A percentile compares a stretch with the other conserved stretches of the same genome.
phyloP scores from a whole-genome alignment of 2,113 vertebrate genomes.

The Henicopernis longicauda region DNA sequence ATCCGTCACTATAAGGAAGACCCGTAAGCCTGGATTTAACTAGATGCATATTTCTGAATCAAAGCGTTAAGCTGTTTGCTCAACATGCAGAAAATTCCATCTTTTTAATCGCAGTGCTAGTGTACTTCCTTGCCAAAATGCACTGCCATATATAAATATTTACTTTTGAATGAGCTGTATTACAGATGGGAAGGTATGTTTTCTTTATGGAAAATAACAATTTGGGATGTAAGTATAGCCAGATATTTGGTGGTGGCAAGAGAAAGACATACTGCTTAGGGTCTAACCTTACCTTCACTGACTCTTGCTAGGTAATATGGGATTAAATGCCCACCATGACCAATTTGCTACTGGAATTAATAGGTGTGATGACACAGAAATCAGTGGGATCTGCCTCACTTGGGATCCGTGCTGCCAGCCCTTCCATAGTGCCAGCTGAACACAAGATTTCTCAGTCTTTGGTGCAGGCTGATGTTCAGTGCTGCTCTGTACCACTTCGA shows the following conservation, averaged over 20 bases:
- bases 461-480: background rate
- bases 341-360: background rate
- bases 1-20: constrained; percentile 9
- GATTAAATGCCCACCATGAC: background rate
- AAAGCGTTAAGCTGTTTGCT: constrained; percentile 15
- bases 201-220: background rate
- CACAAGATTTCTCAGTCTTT: background rate
- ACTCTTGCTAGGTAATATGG: background rate
- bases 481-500: background rate
- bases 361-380: background rate
- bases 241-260: background rate
- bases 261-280: background rate
- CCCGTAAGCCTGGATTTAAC: constrained; percentile 23
- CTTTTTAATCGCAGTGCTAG: background rate
- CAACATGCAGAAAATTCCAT: constrained; percentile 8
- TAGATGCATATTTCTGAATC: constrained; percentile 19
- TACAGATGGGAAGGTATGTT: background rate
- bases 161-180: background rate
- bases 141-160: background rate
- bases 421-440: background rate
- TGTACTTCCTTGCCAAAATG: background rate
- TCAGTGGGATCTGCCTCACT: background rate
- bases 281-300: background rate
- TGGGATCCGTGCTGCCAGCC: background rate
- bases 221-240: background rate